Evolutionary conservation across 2,113 vertebrate species (phyloP).

Genomic region (Saimiri boliviensis): DNA sequence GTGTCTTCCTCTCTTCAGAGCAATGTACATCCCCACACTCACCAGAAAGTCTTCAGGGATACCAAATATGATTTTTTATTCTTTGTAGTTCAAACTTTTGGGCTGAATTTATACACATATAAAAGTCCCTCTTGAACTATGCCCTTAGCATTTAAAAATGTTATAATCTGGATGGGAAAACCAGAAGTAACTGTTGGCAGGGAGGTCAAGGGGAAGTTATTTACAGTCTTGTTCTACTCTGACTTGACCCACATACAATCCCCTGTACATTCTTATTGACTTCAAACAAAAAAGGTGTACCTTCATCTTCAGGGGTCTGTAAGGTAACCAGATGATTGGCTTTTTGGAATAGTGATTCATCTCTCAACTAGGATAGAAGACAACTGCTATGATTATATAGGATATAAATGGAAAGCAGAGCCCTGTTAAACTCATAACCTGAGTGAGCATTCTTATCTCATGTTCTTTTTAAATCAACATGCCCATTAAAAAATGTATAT

Average conservation of each 20-base stretch:
- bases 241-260: not conserved
- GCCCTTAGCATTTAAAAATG: not conserved
- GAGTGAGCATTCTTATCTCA: not conserved
- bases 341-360: not conserved
- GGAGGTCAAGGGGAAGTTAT: not conserved
- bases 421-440: not conserved
- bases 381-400: not conserved
- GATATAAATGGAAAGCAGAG: not conserved
- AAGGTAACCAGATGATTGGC: not conserved
- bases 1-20: not conserved
- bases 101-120: not conserved
- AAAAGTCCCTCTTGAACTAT: not conserved
- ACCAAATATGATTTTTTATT: not conserved
- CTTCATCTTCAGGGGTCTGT: not conserved
- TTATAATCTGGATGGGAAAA: constrained; percentile 11
- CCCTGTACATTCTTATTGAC: not conserved
- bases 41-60: not conserved
- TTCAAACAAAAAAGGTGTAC: not conserved
- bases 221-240: not conserved
- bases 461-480: constrained; percentile 3
- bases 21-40: not conserved
- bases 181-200: not conserved
- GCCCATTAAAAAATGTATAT: not conserved
- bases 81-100: not conserved
- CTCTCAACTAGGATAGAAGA: not conserved